Evolutionary conservation across 2,113 vertebrate species (phyloP).

Genomic region (Shinisaurus crocodilurus): DNA sequence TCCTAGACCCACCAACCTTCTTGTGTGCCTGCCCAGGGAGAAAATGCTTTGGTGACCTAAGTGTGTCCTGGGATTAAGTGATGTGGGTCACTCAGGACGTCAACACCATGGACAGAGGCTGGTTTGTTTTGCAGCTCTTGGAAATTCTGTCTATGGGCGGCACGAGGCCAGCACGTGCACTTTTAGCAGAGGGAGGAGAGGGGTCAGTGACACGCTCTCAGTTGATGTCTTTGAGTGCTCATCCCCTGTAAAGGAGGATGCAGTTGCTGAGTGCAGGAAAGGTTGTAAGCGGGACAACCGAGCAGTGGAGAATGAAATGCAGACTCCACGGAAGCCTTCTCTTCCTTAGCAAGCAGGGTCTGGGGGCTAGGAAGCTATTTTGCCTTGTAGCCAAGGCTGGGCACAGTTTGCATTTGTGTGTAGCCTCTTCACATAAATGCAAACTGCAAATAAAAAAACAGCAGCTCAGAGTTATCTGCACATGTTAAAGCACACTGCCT

Average conservation of each 20-base stretch:
- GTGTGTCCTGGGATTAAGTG: neutral
- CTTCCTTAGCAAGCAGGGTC: neutral
- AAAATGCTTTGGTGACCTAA: slow-evolving; percentile 2
- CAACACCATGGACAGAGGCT: slow-evolving; percentile 25
- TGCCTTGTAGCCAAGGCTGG: neutral
- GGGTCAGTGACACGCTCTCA: neutral
- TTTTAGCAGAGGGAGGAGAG: neutral
- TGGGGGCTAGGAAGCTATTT: neutral
- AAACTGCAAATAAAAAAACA: neutral
- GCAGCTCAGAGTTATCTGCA: neutral
- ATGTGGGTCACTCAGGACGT: neutral
- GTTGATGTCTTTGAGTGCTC: too few species aligned
- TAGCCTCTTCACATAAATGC: too few species aligned
- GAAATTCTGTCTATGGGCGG: neutral
- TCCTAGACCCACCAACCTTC: neutral
- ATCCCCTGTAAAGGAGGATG: neutral
- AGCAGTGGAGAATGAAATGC: neutral
- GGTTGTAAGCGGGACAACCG: neutral
- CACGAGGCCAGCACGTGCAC: neutral
- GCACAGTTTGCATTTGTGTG: too few species aligned
- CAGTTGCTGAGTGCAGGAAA: neutral
- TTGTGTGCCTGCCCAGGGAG: neutral
- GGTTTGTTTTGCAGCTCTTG: neutral
- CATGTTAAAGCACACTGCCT: neutral
- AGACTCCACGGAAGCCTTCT: neutral